Evolutionary conservation across 2,797 vertebrate species (phyloP).

Genomic region (Eulemur rubriventer): DNA sequence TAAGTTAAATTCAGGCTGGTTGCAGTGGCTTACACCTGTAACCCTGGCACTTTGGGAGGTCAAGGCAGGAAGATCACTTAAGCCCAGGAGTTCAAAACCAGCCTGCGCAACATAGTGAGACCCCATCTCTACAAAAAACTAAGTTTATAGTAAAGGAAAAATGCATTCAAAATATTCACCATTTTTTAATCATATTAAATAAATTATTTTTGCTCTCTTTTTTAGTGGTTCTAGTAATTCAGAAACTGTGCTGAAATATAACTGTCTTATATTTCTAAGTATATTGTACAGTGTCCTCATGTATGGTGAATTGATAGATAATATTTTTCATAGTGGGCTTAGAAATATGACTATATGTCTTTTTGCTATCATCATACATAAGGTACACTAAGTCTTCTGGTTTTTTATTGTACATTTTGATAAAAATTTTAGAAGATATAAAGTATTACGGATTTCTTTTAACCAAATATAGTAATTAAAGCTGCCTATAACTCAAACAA

Average conservation of each 20-base stretch:
- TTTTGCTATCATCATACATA: neutral
- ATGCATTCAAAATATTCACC: neutral
- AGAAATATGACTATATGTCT: neutral
- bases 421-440: neutral
- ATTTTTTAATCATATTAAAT: neutral
- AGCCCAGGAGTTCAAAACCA: neutral
- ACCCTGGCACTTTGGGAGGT: neutral
- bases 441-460: neutral
- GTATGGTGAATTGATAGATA: neutral
- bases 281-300: neutral
- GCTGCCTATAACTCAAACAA: neutral
- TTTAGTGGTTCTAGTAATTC: neutral
- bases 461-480: neutral
- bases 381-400: neutral
- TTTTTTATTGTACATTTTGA: constrained; percentile 1
- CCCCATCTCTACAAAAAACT: neutral
- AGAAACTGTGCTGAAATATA: neutral
- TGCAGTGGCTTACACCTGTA: neutral
- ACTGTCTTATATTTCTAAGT: neutral
- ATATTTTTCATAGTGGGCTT: neutral
- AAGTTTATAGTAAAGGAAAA: neutral
- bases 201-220: neutral
- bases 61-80: neutral
- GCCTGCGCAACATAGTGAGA: neutral
- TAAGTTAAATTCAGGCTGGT: neutral